phyloP scores from a whole-genome alignment of 2,888 invertebrate species.

The Melanchra persicariae region DNA sequence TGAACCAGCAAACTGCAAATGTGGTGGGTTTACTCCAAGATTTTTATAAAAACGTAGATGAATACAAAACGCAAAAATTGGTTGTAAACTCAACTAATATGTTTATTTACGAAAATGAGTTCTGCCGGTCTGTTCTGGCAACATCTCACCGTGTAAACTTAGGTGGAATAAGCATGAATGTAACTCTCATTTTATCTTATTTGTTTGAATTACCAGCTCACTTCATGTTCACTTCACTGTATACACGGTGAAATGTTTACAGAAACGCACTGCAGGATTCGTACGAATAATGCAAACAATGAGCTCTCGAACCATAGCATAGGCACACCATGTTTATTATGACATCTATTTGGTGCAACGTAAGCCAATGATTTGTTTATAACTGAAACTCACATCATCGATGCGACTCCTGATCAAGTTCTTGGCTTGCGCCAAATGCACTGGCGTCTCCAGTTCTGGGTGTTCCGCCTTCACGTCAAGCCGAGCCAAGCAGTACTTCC shows the following conservation, averaged over 20 bases:
- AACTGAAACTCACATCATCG: conserved; percentile 90
- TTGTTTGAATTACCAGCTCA: no score
- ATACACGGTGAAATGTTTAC: no score
- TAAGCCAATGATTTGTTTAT: conserved; percentile 30
- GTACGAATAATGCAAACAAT: conserved; percentile 21
- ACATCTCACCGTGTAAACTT: no score
- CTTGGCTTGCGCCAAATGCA: conserved; percentile 92
- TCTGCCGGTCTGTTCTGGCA: no score
- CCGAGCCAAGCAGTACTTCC: conserved; percentile 93
- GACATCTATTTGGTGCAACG: neutral
- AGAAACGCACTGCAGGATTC: no score
- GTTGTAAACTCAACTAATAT: conserved; percentile 17
- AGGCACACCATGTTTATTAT: conserved; percentile 16
- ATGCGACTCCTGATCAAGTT: conserved; percentile 92
- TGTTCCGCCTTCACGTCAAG: conserved; percentile 92
- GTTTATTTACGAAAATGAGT: conserved; percentile 5
- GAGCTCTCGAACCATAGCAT: conserved; percentile 15
- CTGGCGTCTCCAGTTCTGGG: conserved; percentile 91
- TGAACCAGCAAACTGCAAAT: neutral
- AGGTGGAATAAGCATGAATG: no score
- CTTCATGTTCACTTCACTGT: no score
- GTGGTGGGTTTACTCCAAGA: neutral
- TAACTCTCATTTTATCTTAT: no score
- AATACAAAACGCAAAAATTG: conserved; percentile 8
- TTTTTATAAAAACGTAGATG: neutral